Evolutionary conservation across 1,140 invertebrate genomes (phyloP), one percentile per base, ranked within the genome.

Genomic region (Orius laevigatus): DNA sequence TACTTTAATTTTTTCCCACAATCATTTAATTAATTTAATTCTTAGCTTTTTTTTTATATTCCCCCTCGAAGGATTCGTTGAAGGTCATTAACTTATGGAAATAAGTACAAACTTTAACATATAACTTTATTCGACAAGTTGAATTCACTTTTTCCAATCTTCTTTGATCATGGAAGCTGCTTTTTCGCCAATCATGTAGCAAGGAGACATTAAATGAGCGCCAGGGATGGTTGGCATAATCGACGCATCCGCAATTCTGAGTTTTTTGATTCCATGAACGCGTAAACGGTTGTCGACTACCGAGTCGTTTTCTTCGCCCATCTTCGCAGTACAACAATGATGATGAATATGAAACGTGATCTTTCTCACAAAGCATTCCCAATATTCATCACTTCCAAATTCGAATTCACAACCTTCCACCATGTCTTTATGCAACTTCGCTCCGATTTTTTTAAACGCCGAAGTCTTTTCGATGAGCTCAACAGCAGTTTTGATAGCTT

Each of bases 141-240:
- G n/a, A n/a, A n/a, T n/a, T n/a, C n/a, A n/a, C n/a, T n/a, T n/a
- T n/a, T n/a, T n/a, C 25, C 75, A 76, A 41, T 66, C 60, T 56
- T 71, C 67, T 60, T 74, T 81, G 39, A 84, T 75, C 60, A 82
- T 69, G 54, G 86, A 80, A 3, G 75, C 70, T 0, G 70, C 81
- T 58, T 84, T 85, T 58, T 86, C 82, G 0, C 70, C 83, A 38
- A 88, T 81, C 73, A 81, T 84, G 34, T 84, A 78, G 0, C 72
- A 73, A 0, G 82, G 72, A 1, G 81, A 81, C 59, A 84, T 84
- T 0, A 80, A 84, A 53, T 85, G 84, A 2, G 75, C 82, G 8
- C 72, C 71, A 0, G 78, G 68, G 40, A 86, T 74, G 3, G 63
- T 66, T 0, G 84, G 84, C 78, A 88, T 86, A 8, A 88, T 73